phyloP scores from a whole-genome alignment of 2,888 invertebrate species.

The Neoitamus cyanurus region DNA sequence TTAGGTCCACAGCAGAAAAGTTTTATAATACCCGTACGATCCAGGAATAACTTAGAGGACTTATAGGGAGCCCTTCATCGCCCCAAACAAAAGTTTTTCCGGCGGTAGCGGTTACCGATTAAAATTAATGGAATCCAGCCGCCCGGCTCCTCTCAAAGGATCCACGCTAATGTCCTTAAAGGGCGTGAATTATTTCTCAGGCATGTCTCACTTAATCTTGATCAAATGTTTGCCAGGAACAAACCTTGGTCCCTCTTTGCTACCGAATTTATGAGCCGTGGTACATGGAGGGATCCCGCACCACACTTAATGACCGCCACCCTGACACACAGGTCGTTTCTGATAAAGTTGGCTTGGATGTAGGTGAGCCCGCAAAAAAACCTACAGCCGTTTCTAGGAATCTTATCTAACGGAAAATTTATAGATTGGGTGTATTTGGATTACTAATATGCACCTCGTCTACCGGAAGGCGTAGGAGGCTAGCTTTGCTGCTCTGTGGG shows the following conservation, averaged over 20 bases:
- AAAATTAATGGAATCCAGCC: constrained; percentile 9
- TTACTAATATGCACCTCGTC: neutral
- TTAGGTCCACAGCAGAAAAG: neutral
- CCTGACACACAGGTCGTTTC: neutral
- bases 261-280: neutral
- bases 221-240: constrained; percentile 11
- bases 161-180: neutral
- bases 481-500: neutral
- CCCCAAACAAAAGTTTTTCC: neutral
- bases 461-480: neutral
- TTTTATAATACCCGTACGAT: neutral
- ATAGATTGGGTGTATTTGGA: neutral
- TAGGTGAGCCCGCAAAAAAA: neutral
- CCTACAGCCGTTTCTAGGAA: neutral
- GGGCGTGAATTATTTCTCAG: constrained; percentile 21
- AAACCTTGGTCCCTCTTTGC: neutral
- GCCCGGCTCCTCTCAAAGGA: neutral
- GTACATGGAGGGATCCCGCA: neutral
- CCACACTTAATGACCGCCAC: neutral
- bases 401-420: neutral
- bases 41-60: neutral
- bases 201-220: constrained; percentile 24
- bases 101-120: neutral
- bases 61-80: neutral
- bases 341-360: neutral